Evolutionary conservation across 2,888 invertebrate species (phyloP).

Genomic region (Anoplius nigerrimus): DNA sequence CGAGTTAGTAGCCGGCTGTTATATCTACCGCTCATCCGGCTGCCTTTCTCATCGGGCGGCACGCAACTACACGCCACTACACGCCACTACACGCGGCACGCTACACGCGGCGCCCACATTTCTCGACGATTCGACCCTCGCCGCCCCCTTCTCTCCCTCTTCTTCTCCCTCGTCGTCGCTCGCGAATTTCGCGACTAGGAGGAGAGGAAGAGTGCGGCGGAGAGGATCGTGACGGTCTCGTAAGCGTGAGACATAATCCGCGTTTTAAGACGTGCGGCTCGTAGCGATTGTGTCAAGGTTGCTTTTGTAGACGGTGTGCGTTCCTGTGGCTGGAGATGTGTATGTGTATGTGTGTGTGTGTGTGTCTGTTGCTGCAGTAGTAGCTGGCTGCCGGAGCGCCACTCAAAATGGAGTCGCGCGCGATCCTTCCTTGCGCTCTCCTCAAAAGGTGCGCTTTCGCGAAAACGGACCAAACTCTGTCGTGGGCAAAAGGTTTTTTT

Average conservation of each 20-base stretch:
- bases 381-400: no score
- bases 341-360: no score
- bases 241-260: conserved; percentile 40
- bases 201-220: conserved; percentile 1
- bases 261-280: conserved; percentile 27
- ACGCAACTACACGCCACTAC: no score
- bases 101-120: neutral
- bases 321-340: neutral
- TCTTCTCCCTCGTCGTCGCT: no score
- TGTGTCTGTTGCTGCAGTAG: no score
- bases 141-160: conserved; percentile 33
- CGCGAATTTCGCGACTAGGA: neutral
- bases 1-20: conserved; percentile 40
- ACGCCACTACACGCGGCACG: no score
- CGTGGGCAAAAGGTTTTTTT: no score
- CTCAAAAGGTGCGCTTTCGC: no score
- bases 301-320: conserved; percentile 49
- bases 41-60: conserved; percentile 46
- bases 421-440: no score
- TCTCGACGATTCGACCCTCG: conserved; percentile 22
- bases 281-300: conserved; percentile 64
- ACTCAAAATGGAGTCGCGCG: no score
- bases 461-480: no score
- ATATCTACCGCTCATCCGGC: conserved; percentile 23
- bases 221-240: no score